Evolutionary conservation across 2,888 invertebrate species (phyloP).

Genomic region (Drosophila mimetica): DNA sequence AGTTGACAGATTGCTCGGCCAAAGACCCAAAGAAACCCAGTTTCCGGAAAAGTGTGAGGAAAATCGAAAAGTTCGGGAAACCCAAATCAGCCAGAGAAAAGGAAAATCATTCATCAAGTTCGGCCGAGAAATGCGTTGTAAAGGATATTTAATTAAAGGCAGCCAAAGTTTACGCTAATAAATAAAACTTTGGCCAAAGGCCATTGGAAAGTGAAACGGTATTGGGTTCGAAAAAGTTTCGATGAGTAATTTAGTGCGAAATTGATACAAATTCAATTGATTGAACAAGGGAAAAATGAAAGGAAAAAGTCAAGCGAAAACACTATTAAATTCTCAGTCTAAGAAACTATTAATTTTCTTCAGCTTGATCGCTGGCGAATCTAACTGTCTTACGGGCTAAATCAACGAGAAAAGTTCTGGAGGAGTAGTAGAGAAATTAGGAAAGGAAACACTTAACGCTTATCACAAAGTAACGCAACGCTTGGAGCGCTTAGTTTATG

Average conservation of each 20-base stretch:
- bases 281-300: constrained; percentile 20
- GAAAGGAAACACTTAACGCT: constrained; percentile 68
- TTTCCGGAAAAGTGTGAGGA: constrained; percentile 22
- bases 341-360: neutral
- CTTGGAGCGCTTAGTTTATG: constrained; percentile 65
- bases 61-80: constrained; percentile 19
- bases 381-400: constrained; percentile 15
- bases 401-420: constrained; percentile 25
- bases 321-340: constrained; percentile 11
- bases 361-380: constrained; percentile 1
- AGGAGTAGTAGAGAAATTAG: constrained; percentile 19
- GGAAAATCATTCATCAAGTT: constrained; percentile 69
- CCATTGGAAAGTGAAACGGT: constrained; percentile 20
- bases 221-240: constrained; percentile 35
- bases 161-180: constrained; percentile 64
- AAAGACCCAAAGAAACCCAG: constrained; percentile 14
- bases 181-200: constrained; percentile 61
- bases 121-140: constrained; percentile 42
- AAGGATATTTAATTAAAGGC: constrained; percentile 69
- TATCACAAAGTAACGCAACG: constrained; percentile 75
- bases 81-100: constrained; percentile 37
- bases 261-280: constrained; percentile 60
- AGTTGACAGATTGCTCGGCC: constrained; percentile 59
- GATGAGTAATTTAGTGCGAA: constrained; percentile 61
- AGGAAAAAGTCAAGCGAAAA: neutral